Evolutionary conservation across 2,888 invertebrate genomes (phyloP), one percentile per base, ranked within the genome.

Genomic region (Pollenia amentaria): DNA sequence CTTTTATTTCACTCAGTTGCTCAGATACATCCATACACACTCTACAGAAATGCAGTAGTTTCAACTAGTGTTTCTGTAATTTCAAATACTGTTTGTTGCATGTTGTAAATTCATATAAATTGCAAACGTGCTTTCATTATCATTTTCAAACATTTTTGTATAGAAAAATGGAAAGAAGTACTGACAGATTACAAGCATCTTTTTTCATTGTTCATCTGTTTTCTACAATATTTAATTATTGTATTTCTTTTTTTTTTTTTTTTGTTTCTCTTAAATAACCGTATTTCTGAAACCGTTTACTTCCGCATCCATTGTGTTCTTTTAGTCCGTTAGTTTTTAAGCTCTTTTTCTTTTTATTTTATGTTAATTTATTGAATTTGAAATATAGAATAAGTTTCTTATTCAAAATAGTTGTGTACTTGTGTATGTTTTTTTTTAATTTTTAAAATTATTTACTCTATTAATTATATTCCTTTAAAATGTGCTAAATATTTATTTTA

Each of bases 401-500:
- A 53, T 70, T 48, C 11, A 46, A 62, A 44, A n/a, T 44, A 21
- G 29, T 29, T 29, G n/a, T 44, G 53, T 62, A 48, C 53, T 46
- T 38, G 38, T 65, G 11, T 48, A 18, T 46, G 14, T 60, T 38
- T 46, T 44, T 51, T 38, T 53, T 6, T 53, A 42, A 8, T 62
- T 78, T 10, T 18, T 18, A 12, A 46, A 64, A 18, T 18, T 42
- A 51, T 64, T 77, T 46, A 57, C 18, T 42, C 62, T 18, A 38
- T 69, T 64, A 29, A 55, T 67, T 29, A 11, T 16, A 70, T 21
- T 72, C 11, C 55, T 73, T 44, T 53, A 38, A 18, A 79, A 69
- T 18, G 64, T 79, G 64, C 75, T 86, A 65, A 75, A 64, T 80
- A 65, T 87, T 82, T 79, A 75, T 75, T 79, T 76, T 64, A 65